These are phyloP conservation scores for Centrocercus urophasianus DNA, from an alignment of 2,113 vertebrate genomes.

Conservation along the genomic window DNA sequence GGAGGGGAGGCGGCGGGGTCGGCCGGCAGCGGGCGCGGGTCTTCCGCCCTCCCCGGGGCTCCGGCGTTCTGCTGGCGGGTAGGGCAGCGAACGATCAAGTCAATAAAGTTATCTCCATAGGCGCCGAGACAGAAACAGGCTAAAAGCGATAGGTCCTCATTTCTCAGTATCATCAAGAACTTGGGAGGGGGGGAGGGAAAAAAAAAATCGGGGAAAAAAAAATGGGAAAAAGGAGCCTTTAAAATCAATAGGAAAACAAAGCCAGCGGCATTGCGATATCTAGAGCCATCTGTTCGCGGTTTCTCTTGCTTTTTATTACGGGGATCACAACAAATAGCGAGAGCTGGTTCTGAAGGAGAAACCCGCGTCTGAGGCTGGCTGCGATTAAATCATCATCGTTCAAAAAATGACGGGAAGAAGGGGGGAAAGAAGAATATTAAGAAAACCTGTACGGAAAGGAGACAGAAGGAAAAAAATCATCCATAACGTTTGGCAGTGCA, in stretches of 20 bases:
- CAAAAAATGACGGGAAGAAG: background rate
- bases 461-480: slow-evolving; percentile 55
- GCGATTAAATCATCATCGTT: background rate
- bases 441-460: slow-evolving; percentile 39
- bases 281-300: slow-evolving; percentile 48
- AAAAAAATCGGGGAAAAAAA: background rate
- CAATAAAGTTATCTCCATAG: slow-evolving; percentile 67
- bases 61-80: slow-evolving; percentile 22
- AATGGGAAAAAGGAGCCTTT: background rate
- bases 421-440: slow-evolving; percentile 24
- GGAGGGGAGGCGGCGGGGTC: slow-evolving; percentile 1
- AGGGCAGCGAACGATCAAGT: slow-evolving; percentile 44
- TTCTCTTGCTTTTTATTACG: slow-evolving; percentile 26
- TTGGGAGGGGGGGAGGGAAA: background rate
- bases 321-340: slow-evolving; percentile 15
- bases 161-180: slow-evolving; percentile 61
- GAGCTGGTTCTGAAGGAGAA: slow-evolving; percentile 8
- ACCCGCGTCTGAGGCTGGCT: background rate
- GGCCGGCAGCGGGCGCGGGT: background rate
- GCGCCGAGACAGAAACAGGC: slow-evolving; percentile 27
- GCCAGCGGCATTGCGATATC: slow-evolving; percentile 8
- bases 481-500: slow-evolving; percentile 55
- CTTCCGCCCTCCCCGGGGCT: slow-evolving; percentile 8
- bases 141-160: slow-evolving; percentile 53
- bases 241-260: slow-evolving; percentile 42